Evolutionary conservation across 2,888 invertebrate genomes (phyloP), one percentile per base, ranked within the genome.

Genomic region (Chrysolina haemoptera): DNA sequence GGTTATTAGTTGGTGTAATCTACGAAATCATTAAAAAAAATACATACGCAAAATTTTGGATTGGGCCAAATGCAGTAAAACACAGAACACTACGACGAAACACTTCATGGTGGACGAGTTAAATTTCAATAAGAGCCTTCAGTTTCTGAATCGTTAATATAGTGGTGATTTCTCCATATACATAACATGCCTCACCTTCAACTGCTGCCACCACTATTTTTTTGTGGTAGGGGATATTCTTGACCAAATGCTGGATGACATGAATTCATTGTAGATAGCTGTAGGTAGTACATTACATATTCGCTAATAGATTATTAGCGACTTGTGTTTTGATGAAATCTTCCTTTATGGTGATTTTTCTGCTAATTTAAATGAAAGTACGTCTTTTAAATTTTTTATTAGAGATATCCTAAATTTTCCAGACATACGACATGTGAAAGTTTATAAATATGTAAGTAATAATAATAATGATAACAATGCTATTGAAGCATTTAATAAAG

Each of bases 11-110:
- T 27, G 8, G 6, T 46, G 14, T 35, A 35, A 46, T n/a, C n/a
- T n/a, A n/a, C n/a, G n/a, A n/a, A n/a, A 0, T 27, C 0, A 22
- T 22, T 27, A 6, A 27, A 12, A 18, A 22, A 40, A 40, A 53
- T 67, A 67, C 67, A 27, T 53, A 67, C 67, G 67, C 35, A 67
- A 55, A 41, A 41, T 20, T 53, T 67, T 67, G n/a, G 27, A 53
- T 50, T 53, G 50, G 18, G 55, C 11, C 67, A 53, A 40, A 16
- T 67, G 67, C 67, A 50, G 53, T 43, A 67, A 20, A 53, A 55
- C 53, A 67, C 67, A 67, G 53, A 20, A 67, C 67, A 67, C 35
- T 53, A 67, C 9, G 11, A 67, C 40, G 9, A 22, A 20, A 40
- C 40, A 67, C 43, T 67, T 67, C 67, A 67, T 67, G 67, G 67